Evolutionary conservation across 92 coral and sea anemone genomes (phyloP).

Genomic region (Blastomussa wellsi): DNA sequence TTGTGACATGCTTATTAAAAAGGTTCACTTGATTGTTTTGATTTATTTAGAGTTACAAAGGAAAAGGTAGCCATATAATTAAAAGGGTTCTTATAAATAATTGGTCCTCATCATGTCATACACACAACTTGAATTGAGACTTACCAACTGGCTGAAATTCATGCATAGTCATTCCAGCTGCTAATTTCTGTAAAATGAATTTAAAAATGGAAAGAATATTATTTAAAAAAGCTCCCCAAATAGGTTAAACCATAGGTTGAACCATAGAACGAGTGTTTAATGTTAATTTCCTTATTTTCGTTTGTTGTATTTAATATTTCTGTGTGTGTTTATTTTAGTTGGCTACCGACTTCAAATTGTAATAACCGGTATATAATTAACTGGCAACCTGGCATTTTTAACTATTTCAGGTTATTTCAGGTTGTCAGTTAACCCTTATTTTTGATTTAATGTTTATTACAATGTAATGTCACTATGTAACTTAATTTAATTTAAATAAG

Average conservation of each 20-base stretch:
- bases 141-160: conserved; percentile 93
- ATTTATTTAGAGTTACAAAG: neutral
- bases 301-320: too few relatives aligned
- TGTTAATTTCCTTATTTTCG: too few relatives aligned
- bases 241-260: neutral
- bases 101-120: neutral
- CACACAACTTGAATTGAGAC: neutral
- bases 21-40: neutral
- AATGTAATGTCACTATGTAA: too few relatives aligned
- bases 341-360: too few relatives aligned
- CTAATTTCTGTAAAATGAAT: conserved; percentile 65
- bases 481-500: too few relatives aligned
- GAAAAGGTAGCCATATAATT: neutral
- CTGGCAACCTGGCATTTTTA: too few relatives aligned
- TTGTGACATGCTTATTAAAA: neutral
- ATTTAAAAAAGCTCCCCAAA: neutral
- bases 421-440: too few relatives aligned
- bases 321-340: too few relatives aligned
- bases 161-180: conserved; percentile 83
- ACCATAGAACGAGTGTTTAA: too few relatives aligned
- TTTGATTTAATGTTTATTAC: too few relatives aligned
- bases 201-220: neutral
- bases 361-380: too few relatives aligned
- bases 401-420: too few relatives aligned
- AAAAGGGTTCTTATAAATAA: neutral